Evolutionary conservation across 2,113 vertebrate genomes (phyloP), one percentile per base, ranked within the genome.

Genomic region (Pterocles gutturalis): DNA sequence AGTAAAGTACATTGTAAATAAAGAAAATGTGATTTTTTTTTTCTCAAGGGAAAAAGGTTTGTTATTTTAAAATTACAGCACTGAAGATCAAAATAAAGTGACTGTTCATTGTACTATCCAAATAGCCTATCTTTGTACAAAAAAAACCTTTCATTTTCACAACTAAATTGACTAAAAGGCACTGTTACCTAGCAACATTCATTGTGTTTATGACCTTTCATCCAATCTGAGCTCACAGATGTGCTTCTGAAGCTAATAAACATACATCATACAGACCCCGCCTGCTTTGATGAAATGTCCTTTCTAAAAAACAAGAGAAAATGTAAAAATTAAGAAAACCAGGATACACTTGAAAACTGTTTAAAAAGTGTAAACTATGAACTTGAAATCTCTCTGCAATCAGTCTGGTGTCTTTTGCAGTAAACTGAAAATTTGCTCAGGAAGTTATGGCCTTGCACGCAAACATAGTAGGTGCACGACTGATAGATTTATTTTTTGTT

Each of bases 161-260:
- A 98, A 98, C 97, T 98, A 98, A 98, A 98, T 98, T 98, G 98
- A 98, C 98, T 98, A 98, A 99, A 98, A 99, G 97, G 97, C 98
- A 98, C 96, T 95, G 98, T 99, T 98, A 98, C 98, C 98, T 99
- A 99, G 98, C 98, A 99, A 99, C 98, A 98, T 98, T 97, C 98
- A 98, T 98, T 98, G 98, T 98, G 98, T 98, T 98, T 98, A 98
- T 98, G 98, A 98, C 98, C 98, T 98, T 98, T 97, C 96, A 97
- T 98, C 98, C 97, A 98, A 98, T 98, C 97, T 98, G 95, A 98
- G 96, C 98, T 98, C 98, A 98, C 97, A 98, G 98, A 98, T 98
- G 98, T 98, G 97, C 95, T 98, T 98, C 97, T 98, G 96, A 98
- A 98, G 97, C 98, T 98, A 98, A 98, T 98, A 98, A 98, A 98